Base-by-base conservation (phyloP, 2,797 vertebrate species). In the Podarcis lilfordi region DNA sequence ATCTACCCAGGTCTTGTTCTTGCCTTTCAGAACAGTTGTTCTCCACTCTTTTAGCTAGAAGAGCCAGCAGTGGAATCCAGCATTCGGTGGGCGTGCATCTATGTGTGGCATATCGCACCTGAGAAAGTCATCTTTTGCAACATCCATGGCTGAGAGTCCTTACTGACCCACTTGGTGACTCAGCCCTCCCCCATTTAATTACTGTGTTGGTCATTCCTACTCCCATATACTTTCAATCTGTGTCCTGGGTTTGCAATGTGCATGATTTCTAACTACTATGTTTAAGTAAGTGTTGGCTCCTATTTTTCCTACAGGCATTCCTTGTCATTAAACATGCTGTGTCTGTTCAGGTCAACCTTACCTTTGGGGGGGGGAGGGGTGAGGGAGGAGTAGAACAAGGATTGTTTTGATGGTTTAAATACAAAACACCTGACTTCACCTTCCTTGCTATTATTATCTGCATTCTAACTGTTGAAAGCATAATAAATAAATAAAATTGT, bases 261-360 rank as follows among this genome's bases (percentile, higher is more conserved):
- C 23, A 8, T 61, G 37, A 79, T 37, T 82, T 71, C 45, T 19
- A 71, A 40, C 78, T 25, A 17, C 50, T 29, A 21, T 64, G 23
- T 35, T 64, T 32, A 8, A 5, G 25, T 74, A 50, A 43, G 45
- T 66, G n/a, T 78, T 86, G 68, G 35, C 55, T 40, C 32, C 68
- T 72, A 29, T 68, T 89, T 15, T 74, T 23, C 66, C 50, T 75
- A 25, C n/a, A 85, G 45, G 50, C 71, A 37, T 85, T 89, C 29
- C 6, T 8, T 80, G 21, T 35, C 45, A 10, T 78, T 71, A 45
- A 66, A 84, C 21, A 64, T 43, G n/a, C 27, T 79, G 76, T 9
- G 7, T 25, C 27, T n/a, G 11, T 72, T 72, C 72, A 43, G 37
- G 72, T 69, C 61, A 40, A 71, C 59, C 0, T 4, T 69, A 32